A percentile compares a stretch with the other conserved stretches of the same genome.
Conservation (phyloP, 1,140 invertebrate species). For the Brachionus manjavacas region DNA sequence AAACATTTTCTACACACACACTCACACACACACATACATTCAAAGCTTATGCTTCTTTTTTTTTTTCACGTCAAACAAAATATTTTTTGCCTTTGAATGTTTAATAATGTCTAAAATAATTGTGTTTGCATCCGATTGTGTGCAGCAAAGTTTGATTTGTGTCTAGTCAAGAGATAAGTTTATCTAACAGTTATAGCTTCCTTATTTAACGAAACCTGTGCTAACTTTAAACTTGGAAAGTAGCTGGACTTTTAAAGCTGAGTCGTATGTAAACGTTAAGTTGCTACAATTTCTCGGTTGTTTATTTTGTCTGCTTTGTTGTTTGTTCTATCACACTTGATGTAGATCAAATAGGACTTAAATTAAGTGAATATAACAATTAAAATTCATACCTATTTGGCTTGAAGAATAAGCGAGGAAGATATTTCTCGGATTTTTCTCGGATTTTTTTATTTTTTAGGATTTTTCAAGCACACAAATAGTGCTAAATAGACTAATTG, state of each 20-base stretch:
- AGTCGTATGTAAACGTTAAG: background rate
- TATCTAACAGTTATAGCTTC: background rate
- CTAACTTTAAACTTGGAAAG: background rate
- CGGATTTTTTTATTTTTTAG: background rate
- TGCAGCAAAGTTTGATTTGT: background rate
- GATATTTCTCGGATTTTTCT: background rate
- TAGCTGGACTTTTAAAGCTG: background rate
- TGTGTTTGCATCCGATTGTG: background rate
- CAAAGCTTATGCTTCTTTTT: background rate
- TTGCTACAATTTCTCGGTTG: background rate
- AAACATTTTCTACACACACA: background rate
- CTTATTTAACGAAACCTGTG: background rate
- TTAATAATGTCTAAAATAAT: background rate
- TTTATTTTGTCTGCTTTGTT: conserved; percentile 10
- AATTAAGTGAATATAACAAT: background rate
- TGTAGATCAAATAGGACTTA: background rate
- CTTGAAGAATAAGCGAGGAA: background rate
- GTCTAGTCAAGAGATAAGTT: background rate
- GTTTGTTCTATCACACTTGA: background rate
- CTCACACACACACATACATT: no score
- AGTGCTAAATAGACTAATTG: background rate
- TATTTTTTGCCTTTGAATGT: background rate
- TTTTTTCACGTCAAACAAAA: background rate
- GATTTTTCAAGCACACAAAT: background rate
- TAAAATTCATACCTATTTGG: background rate